Percentiles rank a stretch among this genome's conserved stretches.
Evolutionary conservation across 2,888 invertebrate genomes (phyloP).

Genomic region (Blastobasis lacticolella): DNA sequence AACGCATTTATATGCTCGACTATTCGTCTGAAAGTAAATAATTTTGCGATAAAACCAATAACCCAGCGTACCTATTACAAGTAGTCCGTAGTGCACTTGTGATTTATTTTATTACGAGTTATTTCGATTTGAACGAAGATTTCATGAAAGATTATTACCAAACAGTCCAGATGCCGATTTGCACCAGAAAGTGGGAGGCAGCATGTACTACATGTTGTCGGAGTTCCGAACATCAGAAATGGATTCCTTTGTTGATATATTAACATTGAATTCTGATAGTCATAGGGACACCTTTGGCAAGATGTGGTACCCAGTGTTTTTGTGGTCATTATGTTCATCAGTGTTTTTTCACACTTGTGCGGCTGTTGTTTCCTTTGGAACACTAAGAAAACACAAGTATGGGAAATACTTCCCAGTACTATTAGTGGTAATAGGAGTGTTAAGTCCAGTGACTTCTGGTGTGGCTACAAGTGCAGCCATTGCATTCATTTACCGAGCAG

Average conservation of each 20-base stretch:
- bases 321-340: conserved; percentile 96
- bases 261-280: conserved; percentile 78
- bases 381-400: conserved; percentile 93
- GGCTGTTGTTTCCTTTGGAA: conserved; percentile 91
- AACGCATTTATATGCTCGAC: too few species aligned
- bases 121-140: conserved; percentile 4
- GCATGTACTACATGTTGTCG: conserved; percentile 75
- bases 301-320: conserved; percentile 98
- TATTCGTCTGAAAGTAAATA: too few species aligned
- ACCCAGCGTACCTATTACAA: too few species aligned
- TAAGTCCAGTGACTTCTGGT: conserved; percentile 91
- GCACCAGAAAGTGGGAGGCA: conserved; percentile 45
- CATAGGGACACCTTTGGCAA: conserved; percentile 84
- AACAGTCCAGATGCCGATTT: conserved; percentile 62
- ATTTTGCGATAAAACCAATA: too few species aligned
- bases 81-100: too few species aligned
- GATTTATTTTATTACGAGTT: too few species aligned
- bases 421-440: conserved; percentile 90
- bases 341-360: conserved; percentile 94
- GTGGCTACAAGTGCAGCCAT: conserved; percentile 93
- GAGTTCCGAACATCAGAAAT: conserved; percentile 75
- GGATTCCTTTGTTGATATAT: conserved; percentile 80
- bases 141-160: conserved; percentile 24
- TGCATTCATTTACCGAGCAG: conserved; percentile 94
- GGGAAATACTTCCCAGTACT: conserved; percentile 95